Evolutionary conservation across 2,888 invertebrate genomes (phyloP).

Genomic region (Saturnia japonica): DNA sequence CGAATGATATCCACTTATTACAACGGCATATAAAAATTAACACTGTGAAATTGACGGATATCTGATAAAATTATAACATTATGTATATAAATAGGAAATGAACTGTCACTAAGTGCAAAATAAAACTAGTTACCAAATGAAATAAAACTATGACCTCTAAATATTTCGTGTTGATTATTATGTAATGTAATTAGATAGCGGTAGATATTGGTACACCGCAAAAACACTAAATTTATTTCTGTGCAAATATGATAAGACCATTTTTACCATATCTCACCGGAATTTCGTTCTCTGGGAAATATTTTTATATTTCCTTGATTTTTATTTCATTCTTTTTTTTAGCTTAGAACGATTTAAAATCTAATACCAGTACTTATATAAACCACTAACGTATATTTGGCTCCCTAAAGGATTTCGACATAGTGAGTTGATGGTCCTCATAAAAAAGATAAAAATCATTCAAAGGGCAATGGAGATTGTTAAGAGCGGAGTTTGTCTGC

Average conservation of each 20-base stretch:
- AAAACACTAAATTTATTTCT: background rate
- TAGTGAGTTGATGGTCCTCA: too few species aligned
- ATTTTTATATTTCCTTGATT: background rate
- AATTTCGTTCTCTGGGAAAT: background rate
- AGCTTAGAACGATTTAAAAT: too few species aligned
- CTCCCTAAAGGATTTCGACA: too few species aligned
- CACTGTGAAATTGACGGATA: background rate
- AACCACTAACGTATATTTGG: too few species aligned
- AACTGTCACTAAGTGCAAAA: conserved; percentile 1
- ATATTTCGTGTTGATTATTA: background rate
- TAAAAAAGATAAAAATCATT: too few species aligned
- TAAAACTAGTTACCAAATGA: background rate
- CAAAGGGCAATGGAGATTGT: too few species aligned
- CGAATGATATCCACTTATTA: too few species aligned
- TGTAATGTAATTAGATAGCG: conserved; percentile 1
- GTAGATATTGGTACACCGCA: conserved; percentile 7
- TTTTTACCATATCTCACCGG: background rate
- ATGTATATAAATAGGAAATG: conserved; percentile 1
- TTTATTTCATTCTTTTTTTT: too few species aligned
- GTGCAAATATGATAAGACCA: background rate
- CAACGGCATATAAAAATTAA: background rate
- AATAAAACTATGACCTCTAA: conserved; percentile 3
- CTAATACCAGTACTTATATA: too few species aligned
- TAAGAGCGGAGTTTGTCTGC: too few species aligned
- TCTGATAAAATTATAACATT: background rate